Base-by-base conservation (phyloP, 2,113 vertebrate species). In the Macrotus californicus region DNA sequence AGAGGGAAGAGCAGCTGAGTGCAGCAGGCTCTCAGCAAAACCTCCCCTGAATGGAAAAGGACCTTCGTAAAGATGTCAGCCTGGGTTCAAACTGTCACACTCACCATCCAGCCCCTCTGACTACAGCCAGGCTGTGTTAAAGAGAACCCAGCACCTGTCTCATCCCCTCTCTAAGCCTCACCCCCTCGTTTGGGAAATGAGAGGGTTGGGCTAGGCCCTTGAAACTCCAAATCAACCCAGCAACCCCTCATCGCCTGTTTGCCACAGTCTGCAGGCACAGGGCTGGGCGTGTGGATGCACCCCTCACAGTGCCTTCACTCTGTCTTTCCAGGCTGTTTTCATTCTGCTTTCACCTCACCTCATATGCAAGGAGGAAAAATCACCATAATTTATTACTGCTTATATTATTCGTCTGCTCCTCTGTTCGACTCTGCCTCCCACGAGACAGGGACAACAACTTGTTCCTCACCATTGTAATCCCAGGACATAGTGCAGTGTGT, bases 281-380 rank as follows among this genome's bases (percentile, higher is more conserved):
- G 67, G 26, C 14, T 34, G 34, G 46, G 26, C 0, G 0, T 2
- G 15, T 39, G 26, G 48, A 9, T 14, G 22, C 3, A 3, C 6
- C 29, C 13, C 52, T 59, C n/a, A 1, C 4, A 39, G 14, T 3
- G 5, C 34, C 18, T 76, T 14, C 67, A 8, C 7, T 16, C 26
- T 36, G 0, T 52, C 52, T 39, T 66, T 56, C 73, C 50, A 14
- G 84, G 39, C 46, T 39, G 5, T 46, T 80, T 61, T 54, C 46
- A n/a, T 72, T n/a, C 79, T 36, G 1, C 36, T 24, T 19, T 67
- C 56, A 36, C 41, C 8, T 82, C 31, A 59, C 7, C 67, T 52
- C 56, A 2, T 10, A 19, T 2, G 26, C 67, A 52, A 69, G 41
- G 18, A 87, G 26, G 70, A 79, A 77, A 56, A 13, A 21, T 7